These are phyloP conservation scores for Tethea ocularis DNA, from an alignment of 2,888 invertebrate species.

Conservation along the genomic window DNA sequence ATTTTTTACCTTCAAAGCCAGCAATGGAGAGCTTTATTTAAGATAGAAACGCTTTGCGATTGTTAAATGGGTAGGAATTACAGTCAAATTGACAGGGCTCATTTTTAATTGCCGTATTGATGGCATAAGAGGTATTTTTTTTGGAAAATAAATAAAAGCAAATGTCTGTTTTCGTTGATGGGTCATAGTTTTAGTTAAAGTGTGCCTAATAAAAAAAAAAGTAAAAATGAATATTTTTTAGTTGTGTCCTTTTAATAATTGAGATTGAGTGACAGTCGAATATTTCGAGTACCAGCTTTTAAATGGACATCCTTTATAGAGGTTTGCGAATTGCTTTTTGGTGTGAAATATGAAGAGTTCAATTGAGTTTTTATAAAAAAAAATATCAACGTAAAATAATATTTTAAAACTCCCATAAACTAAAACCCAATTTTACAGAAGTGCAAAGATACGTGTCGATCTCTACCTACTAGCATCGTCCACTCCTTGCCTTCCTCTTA, in stretches of 20 bases:
- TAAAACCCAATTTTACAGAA: not conserved
- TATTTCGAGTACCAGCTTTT: not conserved
- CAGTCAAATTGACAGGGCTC: conserved; percentile 28
- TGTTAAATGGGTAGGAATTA: not conserved
- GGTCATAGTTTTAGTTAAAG: conserved; percentile 15
- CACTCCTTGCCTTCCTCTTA: conserved; percentile 28
- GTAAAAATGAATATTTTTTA: not conserved
- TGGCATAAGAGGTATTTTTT: conserved; percentile 29
- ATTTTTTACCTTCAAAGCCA: no score
- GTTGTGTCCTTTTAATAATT: not conserved
- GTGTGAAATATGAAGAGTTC: not conserved
- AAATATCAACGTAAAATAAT: not conserved
- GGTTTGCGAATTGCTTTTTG: not conserved
- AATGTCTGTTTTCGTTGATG: conserved; percentile 55
- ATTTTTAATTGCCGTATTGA: conserved; percentile 48
- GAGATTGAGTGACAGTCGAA: conserved; percentile 3
- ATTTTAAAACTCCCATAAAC: not conserved
- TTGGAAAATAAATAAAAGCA: conserved; percentile 63
- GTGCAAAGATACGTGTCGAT: not conserved
- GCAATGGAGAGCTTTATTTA: not conserved
- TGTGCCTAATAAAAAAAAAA: no score
- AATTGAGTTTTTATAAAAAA: not conserved
- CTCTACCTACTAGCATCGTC: not conserved
- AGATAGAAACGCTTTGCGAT: not conserved
- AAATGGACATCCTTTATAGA: not conserved